Evolutionary conservation across 1,140 invertebrate species (phyloP).

Genomic region (Aplysia californica): DNA sequence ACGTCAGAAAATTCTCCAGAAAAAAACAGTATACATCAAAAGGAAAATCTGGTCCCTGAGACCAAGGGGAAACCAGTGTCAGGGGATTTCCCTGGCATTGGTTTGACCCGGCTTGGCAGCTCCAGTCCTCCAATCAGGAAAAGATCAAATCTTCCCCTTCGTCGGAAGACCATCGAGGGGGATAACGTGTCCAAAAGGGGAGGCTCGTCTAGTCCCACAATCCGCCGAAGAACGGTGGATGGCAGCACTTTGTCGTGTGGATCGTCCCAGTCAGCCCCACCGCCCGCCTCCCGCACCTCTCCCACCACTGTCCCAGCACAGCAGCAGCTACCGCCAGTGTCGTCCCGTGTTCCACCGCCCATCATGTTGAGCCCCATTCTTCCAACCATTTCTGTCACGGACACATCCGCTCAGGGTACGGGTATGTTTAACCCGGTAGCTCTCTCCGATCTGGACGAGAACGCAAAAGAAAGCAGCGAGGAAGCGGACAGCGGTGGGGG

Average conservation of each 20-base stretch:
- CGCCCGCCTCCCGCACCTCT: neutral
- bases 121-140: conserved; percentile 15
- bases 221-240: conserved; percentile 16
- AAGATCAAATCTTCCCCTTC: conserved; percentile 9
- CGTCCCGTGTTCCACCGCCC: neutral
- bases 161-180: conserved; percentile 27
- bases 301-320: neutral
- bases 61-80: neutral
- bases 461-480: conserved; percentile 3
- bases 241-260: neutral
- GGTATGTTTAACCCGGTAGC: conserved; percentile 1
- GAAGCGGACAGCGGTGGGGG: neutral
- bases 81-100: neutral
- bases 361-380: neutral
- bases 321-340: too few relatives aligned
- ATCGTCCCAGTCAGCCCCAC: neutral
- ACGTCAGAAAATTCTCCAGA: conserved; percentile 22
- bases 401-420: neutral
- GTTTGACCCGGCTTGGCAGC: neutral
- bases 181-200: conserved; percentile 20
- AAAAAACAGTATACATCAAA: neutral
- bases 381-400: conserved; percentile 24
- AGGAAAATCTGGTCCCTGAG: neutral
- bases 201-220: conserved; percentile 24
- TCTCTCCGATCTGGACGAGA: conserved; percentile 12